phyloP scores from a whole-genome alignment of 2,113 vertebrate species.

The Ictidomys tridecemlineatus region DNA sequence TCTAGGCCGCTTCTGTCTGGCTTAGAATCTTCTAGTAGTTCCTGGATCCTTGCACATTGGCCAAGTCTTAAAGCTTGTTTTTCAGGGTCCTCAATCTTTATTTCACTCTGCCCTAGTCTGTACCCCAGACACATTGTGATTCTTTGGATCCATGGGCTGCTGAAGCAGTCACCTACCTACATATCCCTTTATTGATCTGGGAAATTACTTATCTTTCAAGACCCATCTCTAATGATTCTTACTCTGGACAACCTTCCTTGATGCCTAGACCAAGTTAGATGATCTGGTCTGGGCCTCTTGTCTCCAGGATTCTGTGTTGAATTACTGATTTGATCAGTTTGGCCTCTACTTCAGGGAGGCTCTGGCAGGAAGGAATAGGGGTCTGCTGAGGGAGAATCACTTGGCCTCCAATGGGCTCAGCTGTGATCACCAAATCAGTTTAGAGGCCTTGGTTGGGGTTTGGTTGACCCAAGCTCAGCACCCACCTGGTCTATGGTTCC shows the following conservation, averaged over 20 bases:
- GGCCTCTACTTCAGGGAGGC: neutral
- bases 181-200: neutral
- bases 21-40: neutral
- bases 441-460: neutral
- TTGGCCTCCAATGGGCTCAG: neutral
- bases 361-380: neutral
- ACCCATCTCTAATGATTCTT: neutral
- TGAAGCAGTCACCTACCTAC: neutral
- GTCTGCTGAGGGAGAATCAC: neutral
- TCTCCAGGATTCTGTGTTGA: neutral
- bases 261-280: neutral
- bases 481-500: neutral
- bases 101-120: neutral
- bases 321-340: neutral
- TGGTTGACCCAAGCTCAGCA: neutral
- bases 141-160: neutral
- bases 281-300: neutral
- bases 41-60: neutral
- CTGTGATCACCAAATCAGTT: neutral
- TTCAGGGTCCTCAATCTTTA: neutral
- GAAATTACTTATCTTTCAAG: constrained; percentile 5
- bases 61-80: constrained; percentile 6
- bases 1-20: neutral
- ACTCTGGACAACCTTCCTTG: neutral
- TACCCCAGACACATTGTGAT: neutral